Conservation (phyloP, 2,113 vertebrate genomes). For the Pseudopipra pipra region DNA sequence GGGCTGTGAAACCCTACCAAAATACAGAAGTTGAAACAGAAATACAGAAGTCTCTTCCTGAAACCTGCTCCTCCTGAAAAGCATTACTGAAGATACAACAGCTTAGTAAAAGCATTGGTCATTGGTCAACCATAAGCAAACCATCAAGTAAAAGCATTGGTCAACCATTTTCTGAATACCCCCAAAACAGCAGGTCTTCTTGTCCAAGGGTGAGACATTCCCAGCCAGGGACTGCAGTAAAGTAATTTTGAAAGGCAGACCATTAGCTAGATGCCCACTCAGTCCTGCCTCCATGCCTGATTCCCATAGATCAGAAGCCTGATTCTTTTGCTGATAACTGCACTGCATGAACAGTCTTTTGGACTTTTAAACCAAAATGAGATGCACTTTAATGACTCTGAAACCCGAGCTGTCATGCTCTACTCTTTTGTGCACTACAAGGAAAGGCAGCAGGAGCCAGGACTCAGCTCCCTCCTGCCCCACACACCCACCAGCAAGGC, state of each 20-base stretch:
- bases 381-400: neutral
- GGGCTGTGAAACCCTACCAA: neutral
- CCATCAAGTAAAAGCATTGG: neutral
- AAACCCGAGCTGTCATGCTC: neutral
- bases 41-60: neutral
- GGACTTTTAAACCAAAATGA: neutral
- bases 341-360: neutral
- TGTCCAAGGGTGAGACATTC: neutral
- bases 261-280: neutral
- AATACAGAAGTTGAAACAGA: neutral
- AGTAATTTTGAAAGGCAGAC: neutral
- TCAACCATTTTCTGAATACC: neutral
- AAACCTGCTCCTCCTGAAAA: neutral
- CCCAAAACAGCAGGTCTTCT: neutral
- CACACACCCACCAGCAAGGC: neutral
- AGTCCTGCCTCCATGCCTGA: neutral
- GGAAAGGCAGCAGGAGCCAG: neutral
- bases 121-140: no score
- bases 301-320: neutral
- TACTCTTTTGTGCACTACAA: neutral
- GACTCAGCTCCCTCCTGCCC: neutral
- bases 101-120: accelerated
- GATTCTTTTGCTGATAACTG: neutral
- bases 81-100: neutral
- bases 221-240: neutral